Percentiles rank a stretch among this genome's conserved stretches.
Evolutionary conservation across 2,888 invertebrate genomes (phyloP).

Genomic region (Apotomis betuletana): DNA sequence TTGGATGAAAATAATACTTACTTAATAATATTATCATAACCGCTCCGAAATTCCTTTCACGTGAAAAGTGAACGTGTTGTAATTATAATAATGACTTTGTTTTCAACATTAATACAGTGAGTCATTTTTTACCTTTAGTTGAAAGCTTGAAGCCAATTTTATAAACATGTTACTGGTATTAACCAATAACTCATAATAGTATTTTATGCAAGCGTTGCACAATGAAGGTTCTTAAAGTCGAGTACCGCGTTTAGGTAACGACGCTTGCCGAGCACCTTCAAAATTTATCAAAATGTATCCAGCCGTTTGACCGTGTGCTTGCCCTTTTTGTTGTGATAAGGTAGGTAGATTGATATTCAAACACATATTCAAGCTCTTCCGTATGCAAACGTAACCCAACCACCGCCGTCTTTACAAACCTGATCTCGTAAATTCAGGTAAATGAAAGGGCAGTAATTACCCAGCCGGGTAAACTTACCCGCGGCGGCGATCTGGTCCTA

Average conservation of each 20-base stretch:
- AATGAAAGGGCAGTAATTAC: conserved; percentile 19
- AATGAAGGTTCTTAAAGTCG: no score
- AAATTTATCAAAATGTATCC: no score
- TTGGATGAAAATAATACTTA: conserved; percentile 8
- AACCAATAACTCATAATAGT: no score
- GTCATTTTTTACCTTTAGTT: neutral
- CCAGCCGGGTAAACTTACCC: conserved; percentile 20
- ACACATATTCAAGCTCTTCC: neutral
- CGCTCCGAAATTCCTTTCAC: conserved; percentile 26
- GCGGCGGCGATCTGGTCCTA: conserved; percentile 35
- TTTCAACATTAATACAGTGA: conserved; percentile 2
- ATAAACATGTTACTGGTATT: no score
- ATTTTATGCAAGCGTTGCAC: no score
- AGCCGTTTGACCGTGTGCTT: no score
- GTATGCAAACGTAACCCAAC: neutral
- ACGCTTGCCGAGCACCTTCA: no score
- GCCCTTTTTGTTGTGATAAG: no score
- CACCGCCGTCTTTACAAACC: conserved; percentile 2
- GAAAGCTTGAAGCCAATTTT: no score
- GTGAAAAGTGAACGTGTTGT: conserved; percentile 18
- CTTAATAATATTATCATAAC: conserved; percentile 14
- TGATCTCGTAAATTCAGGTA: conserved; percentile 25
- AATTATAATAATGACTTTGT: conserved; percentile 11
- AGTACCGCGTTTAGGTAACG: no score
- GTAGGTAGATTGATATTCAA: neutral